These are phyloP conservation scores for Dipodomys stephensi DNA, from an alignment of 2,113 vertebrate genomes.

Conservation along the genomic window DNA sequence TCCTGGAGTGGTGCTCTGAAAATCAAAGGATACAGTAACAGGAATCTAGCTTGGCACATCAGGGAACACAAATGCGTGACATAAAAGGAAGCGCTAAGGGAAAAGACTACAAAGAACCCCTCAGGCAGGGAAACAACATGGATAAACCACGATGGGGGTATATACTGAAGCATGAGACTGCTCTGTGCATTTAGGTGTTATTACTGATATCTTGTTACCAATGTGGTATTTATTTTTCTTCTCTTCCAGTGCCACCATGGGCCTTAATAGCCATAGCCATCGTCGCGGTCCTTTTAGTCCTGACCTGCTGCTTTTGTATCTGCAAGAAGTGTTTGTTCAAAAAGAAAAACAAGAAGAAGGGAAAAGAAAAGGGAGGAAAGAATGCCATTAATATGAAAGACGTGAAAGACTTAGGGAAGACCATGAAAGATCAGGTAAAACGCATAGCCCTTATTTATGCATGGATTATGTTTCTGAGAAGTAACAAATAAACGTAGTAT, in stretches of 20 bases:
- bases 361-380: conserved; percentile 99
- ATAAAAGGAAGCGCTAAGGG: neutral
- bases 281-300: conserved; percentile 96
- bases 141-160: neutral
- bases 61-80: no score
- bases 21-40: neutral
- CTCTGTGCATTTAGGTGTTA: no score
- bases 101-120: neutral
- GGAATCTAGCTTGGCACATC: neutral
- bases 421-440: conserved; percentile 96
- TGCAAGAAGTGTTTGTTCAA: conserved; percentile 99
- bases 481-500: neutral
- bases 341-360: conserved; percentile 99
- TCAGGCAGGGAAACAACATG: accelerated
- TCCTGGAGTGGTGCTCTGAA: neutral
- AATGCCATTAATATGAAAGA: conserved; percentile 99
- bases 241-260: conserved; percentile 97
- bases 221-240: conserved; percentile 75
- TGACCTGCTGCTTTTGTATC: conserved; percentile 99
- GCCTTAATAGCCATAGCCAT: conserved; percentile 99
- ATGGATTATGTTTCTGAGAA: neutral
- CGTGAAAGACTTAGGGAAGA: conserved; percentile 96
- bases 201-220: neutral
- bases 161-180: no score
- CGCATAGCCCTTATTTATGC: conserved; percentile 51